phyloP scores from a whole-genome alignment of 2,888 invertebrate genomes.

The Calliphora vomitoria region DNA sequence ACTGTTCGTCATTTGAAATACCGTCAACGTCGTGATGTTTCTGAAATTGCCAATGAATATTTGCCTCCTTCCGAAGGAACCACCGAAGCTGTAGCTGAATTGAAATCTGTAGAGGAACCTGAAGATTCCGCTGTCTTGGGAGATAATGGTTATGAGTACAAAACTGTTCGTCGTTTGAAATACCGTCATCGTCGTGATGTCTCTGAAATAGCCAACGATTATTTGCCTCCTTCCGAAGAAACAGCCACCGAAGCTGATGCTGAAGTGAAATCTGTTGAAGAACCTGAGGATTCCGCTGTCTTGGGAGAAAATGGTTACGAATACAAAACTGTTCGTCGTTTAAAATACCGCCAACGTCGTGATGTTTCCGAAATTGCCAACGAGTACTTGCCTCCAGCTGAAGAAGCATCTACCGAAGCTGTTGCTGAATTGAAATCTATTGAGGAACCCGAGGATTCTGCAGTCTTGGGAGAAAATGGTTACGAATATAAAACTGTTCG shows the following conservation, averaged over 20 bases:
- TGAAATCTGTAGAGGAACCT: conserved; percentile 50
- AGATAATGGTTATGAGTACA: conserved; percentile 78
- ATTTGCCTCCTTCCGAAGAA: conserved; percentile 77
- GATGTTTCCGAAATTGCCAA: conserved; percentile 78
- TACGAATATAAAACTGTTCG: conserved; percentile 66
- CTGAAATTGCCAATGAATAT: too few species aligned
- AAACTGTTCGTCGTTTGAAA: conserved; percentile 78
- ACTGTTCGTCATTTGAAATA: too few species aligned
- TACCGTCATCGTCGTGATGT: conserved; percentile 79
- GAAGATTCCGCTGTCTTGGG: conserved; percentile 76
- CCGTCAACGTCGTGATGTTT: too few species aligned
- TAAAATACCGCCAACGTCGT: conserved; percentile 80
- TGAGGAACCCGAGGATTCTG: conserved; percentile 43
- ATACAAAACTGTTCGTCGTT: conserved; percentile 80
- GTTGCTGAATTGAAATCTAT: conserved; percentile 15
- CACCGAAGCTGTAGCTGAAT: background rate
- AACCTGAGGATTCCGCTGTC: conserved; percentile 74
- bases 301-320: conserved; percentile 77
- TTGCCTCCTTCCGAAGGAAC: too few species aligned
- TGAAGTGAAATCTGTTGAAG: conserved; percentile 63
- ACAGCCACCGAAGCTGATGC: conserved; percentile 69
- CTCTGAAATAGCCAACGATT: conserved; percentile 77
- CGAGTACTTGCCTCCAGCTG: conserved; percentile 77
- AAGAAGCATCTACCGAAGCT: conserved; percentile 67
- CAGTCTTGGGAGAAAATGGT: conserved; percentile 57